phyloP scores from a whole-genome alignment of 2,888 invertebrate genomes.

The Troilus luridus region DNA sequence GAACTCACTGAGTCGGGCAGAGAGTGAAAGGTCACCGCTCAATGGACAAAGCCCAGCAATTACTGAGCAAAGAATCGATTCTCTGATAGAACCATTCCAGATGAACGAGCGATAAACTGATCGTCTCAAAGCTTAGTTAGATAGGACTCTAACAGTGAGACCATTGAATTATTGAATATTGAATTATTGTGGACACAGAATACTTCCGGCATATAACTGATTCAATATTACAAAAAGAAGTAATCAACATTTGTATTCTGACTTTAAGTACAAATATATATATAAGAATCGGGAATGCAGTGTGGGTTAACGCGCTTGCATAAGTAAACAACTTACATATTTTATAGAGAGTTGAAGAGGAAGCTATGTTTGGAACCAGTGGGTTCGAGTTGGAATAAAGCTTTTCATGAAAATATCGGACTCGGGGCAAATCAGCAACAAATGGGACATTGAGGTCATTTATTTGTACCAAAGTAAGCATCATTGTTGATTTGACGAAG shows the following conservation, averaged over 20 bases:
- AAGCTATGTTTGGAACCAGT: too few relatives aligned
- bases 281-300: too few relatives aligned
- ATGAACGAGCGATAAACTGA: slow-evolving; percentile 34
- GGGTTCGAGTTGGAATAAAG: too few relatives aligned
- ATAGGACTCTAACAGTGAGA: not conserved
- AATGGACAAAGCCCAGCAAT: not conserved
- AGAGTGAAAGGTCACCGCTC: not conserved
- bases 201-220: not conserved
- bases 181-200: not conserved
- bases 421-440: too few relatives aligned
- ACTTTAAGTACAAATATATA: too few relatives aligned
- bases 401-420: too few relatives aligned
- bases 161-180: not conserved
- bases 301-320: too few relatives aligned
- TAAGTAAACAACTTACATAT: too few relatives aligned
- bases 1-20: not conserved
- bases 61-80: not conserved
- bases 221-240: not conserved
- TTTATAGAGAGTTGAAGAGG: too few relatives aligned
- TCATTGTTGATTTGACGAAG: too few relatives aligned
- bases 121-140: not conserved
- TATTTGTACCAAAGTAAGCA: too few relatives aligned
- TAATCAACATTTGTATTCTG: not conserved
- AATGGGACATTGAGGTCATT: too few relatives aligned
- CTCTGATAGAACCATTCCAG: not conserved